Conservation (phyloP, 2,797 vertebrate genomes). For the Taenioides sp. region DNA sequence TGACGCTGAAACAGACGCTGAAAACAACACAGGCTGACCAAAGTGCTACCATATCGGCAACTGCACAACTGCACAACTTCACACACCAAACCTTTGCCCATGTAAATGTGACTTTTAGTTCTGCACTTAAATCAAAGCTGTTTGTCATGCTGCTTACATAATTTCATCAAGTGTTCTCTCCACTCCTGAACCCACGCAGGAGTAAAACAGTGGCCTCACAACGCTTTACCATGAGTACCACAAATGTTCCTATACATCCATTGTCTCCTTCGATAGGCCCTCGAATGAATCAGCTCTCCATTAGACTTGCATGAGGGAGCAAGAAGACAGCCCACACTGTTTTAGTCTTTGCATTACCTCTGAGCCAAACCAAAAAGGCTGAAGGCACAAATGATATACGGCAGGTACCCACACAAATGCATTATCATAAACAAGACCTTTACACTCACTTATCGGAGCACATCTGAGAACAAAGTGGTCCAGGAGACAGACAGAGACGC, state of each 20-base stretch:
- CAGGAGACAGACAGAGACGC: conserved; percentile 16
- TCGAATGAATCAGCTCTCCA: conserved; percentile 68
- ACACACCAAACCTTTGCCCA: background rate
- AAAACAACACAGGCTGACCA: too few relatives aligned
- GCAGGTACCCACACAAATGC: conserved; percentile 49
- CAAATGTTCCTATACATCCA: conserved; percentile 54
- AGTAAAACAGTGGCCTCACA: conserved; percentile 64
- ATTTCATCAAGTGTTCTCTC: conserved; percentile 57
- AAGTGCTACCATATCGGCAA: too few relatives aligned
- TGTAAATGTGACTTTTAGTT: background rate
- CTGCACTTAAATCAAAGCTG: conserved; percentile 3
- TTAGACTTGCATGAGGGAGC: conserved; percentile 71
- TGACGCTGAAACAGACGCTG: too few relatives aligned
- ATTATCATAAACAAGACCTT: conserved; percentile 60
- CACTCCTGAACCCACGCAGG: conserved; percentile 66
- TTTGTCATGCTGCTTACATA: conserved; percentile 45
- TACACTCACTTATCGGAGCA: conserved; percentile 42
- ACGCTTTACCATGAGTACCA: conserved; percentile 66
- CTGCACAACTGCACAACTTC: background rate
- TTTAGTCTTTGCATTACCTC: conserved; percentile 62
- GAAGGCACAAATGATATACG: conserved; percentile 47
- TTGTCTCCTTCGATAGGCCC: conserved; percentile 57
- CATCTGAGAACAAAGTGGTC: conserved; percentile 17
- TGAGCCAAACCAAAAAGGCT: conserved; percentile 37
- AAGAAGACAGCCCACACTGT: conserved; percentile 59